phyloP scores from a whole-genome alignment of 2,888 invertebrate species.

The Eupithecia tripunctaria region DNA sequence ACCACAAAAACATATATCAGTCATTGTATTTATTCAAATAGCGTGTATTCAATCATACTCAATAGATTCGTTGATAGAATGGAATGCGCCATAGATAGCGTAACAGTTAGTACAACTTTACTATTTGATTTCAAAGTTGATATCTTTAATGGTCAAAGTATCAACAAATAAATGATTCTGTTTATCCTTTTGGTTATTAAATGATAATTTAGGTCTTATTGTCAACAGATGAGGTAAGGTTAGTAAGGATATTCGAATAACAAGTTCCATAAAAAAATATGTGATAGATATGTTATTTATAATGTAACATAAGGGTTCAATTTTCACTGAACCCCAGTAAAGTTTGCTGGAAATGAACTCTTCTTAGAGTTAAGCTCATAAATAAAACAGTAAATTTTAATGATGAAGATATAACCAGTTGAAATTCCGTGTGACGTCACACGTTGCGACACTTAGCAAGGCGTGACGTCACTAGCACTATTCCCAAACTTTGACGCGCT shows the following conservation, averaged over 20 bases:
- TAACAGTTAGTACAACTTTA: neutral
- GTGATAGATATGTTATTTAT: no score
- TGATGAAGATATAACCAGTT: no score
- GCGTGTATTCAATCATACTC: conserved; percentile 24
- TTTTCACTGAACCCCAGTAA: no score
- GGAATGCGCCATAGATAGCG: conserved; percentile 24
- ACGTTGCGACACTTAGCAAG: no score
- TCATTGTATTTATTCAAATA: conserved; percentile 22
- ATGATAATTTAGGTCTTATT: conserved; percentile 77
- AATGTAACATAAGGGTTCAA: no score
- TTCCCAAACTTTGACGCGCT: no score
- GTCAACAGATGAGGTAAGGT: conserved; percentile 53
- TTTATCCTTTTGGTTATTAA: conserved; percentile 49
- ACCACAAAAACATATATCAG: conserved; percentile 10
- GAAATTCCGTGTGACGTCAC: no score
- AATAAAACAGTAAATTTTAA: no score
- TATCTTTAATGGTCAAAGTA: conserved; percentile 9
- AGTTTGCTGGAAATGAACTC: no score
- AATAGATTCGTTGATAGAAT: conserved; percentile 31
- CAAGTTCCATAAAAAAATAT: no score
- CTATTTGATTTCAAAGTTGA: conserved; percentile 13
- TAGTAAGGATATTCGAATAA: conserved; percentile 33
- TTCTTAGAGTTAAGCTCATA: no score
- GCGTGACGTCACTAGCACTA: no score
- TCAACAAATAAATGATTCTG: conserved; percentile 41